Evolutionary conservation across 2,888 invertebrate genomes (phyloP), one percentile per base, ranked within the genome.

Genomic region (Malthinus seriepunctatus): DNA sequence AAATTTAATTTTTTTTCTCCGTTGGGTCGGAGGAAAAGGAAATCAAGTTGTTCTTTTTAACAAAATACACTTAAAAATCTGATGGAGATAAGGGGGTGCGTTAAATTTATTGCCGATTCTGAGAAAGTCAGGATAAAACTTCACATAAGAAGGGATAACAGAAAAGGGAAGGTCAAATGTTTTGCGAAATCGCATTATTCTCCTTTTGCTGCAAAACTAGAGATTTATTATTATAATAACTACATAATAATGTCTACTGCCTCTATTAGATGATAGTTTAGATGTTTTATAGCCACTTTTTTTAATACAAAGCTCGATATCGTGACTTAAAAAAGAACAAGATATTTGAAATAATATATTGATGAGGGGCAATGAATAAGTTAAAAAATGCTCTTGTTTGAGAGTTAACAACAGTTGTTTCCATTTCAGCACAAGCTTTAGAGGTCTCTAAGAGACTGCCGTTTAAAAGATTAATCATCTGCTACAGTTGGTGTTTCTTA

Each of bases 211-310:
- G 62, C 63, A 59, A 56, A 64, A 67, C 53, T 61, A 63, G 62
- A 72, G 72, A 73, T 73, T 74, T 74, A 74, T 74, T 66, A 68
- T 73, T 70, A 72, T 71, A 73, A 73, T 73, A 73, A 74, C 71
- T 73, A 72, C 72, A 73, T 72, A 70, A 73, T 73, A 73, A 73
- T 72, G 73, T 72, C 69, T 58, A 60, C 64, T 67, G 68, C 64
- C 65, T 68, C 69, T 66, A 69, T 71, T 71, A 64, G 67, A 69
- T 65, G 68, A 66, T 67, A 67, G 66, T 71, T 71, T 67, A 64
- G 63, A 63, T 69, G 65, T 66, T 69, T 70, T 70, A 69, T 71
- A 60, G 66, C 63, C 57, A 51, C 59, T 65, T 57, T 56, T 23
- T 56, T 52, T 56, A 45, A 49, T 56, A 37, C 48, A 35, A 14